Conservation (phyloP, 2,888 invertebrate species). For the Dinocampus coccinellae region DNA sequence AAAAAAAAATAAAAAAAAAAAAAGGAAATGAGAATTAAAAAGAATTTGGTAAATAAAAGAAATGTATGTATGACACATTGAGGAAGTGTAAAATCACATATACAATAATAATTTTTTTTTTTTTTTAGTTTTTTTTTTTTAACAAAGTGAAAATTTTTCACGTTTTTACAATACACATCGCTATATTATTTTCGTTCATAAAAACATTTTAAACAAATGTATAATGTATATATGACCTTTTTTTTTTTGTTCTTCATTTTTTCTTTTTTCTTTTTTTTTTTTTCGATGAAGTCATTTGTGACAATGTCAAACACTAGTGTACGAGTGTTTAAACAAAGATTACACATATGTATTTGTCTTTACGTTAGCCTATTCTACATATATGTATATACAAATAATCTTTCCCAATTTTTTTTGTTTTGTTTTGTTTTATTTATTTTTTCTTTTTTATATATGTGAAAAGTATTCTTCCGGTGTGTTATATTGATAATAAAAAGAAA, state of each 20-base stretch:
- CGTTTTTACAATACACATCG: too few relatives aligned
- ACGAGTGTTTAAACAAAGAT: conserved; percentile 48
- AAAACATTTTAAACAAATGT: not conserved
- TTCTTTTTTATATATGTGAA: not conserved
- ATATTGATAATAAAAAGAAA: not conserved
- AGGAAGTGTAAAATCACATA: too few relatives aligned
- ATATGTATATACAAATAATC: conserved; percentile 4
- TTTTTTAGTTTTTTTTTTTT: too few relatives aligned
- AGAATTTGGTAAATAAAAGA: not conserved
- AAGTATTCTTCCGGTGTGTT: conserved; percentile 4
- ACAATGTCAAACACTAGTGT: conserved; percentile 43
- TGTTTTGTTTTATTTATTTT: too few relatives aligned
- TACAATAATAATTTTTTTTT: too few relatives aligned
- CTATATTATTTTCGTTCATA: too few relatives aligned
- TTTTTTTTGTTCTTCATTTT: not conserved
- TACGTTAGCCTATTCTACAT: not conserved
- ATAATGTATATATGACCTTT: not conserved
- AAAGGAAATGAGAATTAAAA: not conserved
- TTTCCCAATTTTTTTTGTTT: conserved; percentile 1
- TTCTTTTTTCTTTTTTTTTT: conserved; percentile 21
- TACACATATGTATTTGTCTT: conserved; percentile 22
- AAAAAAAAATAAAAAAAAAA: not conserved
- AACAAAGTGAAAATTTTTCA: too few relatives aligned
- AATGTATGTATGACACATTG: too few relatives aligned
- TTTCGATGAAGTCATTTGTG: conserved; percentile 46